These are phyloP conservation scores for Peromyscus melanophrys DNA, from an alignment of 2,797 vertebrate species.

Conservation along the genomic window DNA sequence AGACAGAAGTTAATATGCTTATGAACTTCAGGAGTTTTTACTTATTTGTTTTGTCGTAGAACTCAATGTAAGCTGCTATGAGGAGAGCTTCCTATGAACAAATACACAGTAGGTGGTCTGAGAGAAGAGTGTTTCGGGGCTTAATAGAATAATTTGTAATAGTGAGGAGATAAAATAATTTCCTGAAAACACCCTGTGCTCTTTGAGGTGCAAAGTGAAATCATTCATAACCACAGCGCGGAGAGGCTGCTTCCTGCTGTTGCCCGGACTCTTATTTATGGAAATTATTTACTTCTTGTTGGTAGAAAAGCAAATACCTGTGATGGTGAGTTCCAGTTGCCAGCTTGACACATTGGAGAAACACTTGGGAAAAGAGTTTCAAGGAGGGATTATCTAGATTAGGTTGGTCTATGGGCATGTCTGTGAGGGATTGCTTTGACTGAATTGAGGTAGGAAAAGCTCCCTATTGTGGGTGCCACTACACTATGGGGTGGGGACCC, in stretches of 20 bases:
- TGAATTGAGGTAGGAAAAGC: background rate
- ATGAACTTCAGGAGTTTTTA: background rate
- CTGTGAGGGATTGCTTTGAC: background rate
- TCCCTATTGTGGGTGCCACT: background rate
- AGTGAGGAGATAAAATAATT: constrained; percentile 16
- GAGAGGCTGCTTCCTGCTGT: background rate
- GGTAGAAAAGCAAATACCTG: constrained; percentile 20
- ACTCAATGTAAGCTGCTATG: background rate
- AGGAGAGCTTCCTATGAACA: background rate
- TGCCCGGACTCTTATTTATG: constrained; percentile 40
- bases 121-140: constrained; percentile 18
- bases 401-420: background rate
- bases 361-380: background rate
- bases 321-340: background rate
- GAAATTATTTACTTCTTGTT: constrained; percentile 29
- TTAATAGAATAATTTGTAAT: constrained; percentile 57
- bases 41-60: constrained; percentile 41
- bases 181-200: background rate
- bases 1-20: constrained; percentile 4
- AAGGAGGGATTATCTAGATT: background rate
- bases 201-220: constrained; percentile 41
- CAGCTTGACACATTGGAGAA: background rate
- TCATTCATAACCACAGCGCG: background rate
- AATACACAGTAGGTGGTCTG: background rate
- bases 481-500: background rate